Conservation (phyloP, 2,888 invertebrate species). For the Synanthedon vespiformis region DNA sequence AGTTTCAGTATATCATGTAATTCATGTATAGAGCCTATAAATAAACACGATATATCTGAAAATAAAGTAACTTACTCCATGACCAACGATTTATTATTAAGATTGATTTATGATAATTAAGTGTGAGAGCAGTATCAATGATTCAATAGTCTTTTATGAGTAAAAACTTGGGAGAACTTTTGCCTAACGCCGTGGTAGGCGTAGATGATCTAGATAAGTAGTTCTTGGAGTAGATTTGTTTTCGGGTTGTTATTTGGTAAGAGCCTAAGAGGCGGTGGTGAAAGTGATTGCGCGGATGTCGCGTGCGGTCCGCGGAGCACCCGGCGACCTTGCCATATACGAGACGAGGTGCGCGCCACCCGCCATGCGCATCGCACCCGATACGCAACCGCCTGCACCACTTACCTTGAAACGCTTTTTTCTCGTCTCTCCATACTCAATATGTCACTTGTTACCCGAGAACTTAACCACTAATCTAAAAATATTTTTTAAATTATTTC, state of each 20-base stretch:
- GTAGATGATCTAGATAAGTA: too few relatives aligned
- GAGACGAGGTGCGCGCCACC: conserved; percentile 1
- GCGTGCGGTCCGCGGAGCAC: conserved; percentile 46
- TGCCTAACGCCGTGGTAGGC: too few relatives aligned
- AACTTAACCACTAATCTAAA: not conserved
- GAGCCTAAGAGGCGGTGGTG: conserved; percentile 26
- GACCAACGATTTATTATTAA: too few relatives aligned
- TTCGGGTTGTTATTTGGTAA: not conserved
- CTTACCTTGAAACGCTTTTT: conserved; percentile 39
- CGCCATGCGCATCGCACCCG: conserved; percentile 15
- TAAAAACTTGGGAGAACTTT: too few relatives aligned
- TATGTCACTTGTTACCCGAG: conserved; percentile 14
- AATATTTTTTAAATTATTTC: too few relatives aligned
- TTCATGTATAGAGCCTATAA: too few relatives aligned
- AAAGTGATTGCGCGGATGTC: conserved; percentile 64
- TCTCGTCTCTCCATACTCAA: conserved; percentile 28
- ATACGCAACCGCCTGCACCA: conserved; percentile 22
- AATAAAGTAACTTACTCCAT: too few relatives aligned
- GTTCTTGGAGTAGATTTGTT: not conserved
- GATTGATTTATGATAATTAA: too few relatives aligned
- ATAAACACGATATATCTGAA: too few relatives aligned
- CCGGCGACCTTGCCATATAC: conserved; percentile 64
- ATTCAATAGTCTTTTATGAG: too few relatives aligned
- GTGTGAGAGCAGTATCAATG: too few relatives aligned
- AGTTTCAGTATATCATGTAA: too few relatives aligned